Evolutionary conservation across 2,888 invertebrate genomes (phyloP), one percentile per base, ranked within the genome.

Genomic region (Caenorhabditis auriculariae): DNA sequence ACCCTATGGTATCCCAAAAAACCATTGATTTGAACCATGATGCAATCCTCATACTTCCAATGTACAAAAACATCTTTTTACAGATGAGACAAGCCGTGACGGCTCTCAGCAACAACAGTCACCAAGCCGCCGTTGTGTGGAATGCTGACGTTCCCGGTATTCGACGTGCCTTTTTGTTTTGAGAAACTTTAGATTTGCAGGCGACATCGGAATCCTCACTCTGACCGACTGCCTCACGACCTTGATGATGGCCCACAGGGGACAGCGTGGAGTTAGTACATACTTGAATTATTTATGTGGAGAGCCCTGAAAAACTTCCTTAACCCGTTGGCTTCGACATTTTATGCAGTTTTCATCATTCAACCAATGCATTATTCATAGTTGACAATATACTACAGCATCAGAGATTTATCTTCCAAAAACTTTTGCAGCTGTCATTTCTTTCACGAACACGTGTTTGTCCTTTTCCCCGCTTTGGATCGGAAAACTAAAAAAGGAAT

Each of bases 61-160:
- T n/a, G 17, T 35, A 17, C 3, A 32, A 29, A 32, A 29, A 46
- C n/a, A 21, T 21, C 47, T 23, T 48, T 43, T 38, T 67, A 37
- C 45, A 75, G 75, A 69, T 76, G 43, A 73, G 72, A 53, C 69
- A 75, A 32, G 76, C 75, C 1, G 65, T 76, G 24, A 69, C 73
- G 28, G 69, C 72, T 19, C 54, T 76, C 12, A 61, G 62, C 53
- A 66, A 74, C 50, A 63, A 72, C 12, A 75, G 73, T 23, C 70
- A 75, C 24, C 59, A 62, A 26, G 66, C 69, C 19, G 75, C 74
- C 3, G 59, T 75, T 23, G 65, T 74, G 28, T 59, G 54, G 15
- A 69, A 66, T 54, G 48, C 62, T 15, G 64, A 68, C n/a, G 54
- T 48, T 12, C 51, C 62, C 41, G 44, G 50, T 15, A 42, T 55